Evolutionary conservation across 2,888 invertebrate genomes (phyloP), one percentile per base, ranked within the genome.

Genomic region (Drosophila neoperkinsi): DNA sequence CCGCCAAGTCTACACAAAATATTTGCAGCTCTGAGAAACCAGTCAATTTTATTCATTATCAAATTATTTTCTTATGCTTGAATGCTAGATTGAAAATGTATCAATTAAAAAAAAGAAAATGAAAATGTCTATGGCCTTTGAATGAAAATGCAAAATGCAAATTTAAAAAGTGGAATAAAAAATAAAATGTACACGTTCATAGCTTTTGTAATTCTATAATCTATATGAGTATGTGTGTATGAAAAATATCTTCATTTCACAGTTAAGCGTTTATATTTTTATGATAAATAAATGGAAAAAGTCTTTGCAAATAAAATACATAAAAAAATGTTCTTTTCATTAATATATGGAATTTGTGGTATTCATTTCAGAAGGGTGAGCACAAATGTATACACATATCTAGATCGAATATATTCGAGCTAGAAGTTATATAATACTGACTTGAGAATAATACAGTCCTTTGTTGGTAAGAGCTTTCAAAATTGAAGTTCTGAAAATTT

Each of bases 211-310:
- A 79, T 66, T 71, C 52, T 76, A 59, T 33, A 64, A 70, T 65
- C 64, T 52, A 41, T 71, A 67, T 63, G 64, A 69, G 50, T 69
- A 69, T 65, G 38, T 67, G 52, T 60, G 43, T 63, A n/a, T 53
- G 63, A 59, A 36, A 31, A 28, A 53, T 9, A 28, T 7, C 66
- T 28, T 67, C 67, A 57, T 61, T 71, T 71, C 62, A 77, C 71
- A 79, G 62, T 61, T 64, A 75, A 74, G 64, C 72, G 68, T 71
- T 75, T 83, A 71, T 88, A 89, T 87, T 90, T 90, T 86, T 86
- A 76, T 87, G 84, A 87, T 64, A 67, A 89, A 90, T 90, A 90
- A 88, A 89, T 66, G 50, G 41, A 51, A 73, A 83, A 43, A 73
- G 76, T 53, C 74, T 83, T 87, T 79, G 77, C 81, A 88, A 64